Conservation (phyloP, 2,797 vertebrate species). For the Sphenodon punctatus region DNA sequence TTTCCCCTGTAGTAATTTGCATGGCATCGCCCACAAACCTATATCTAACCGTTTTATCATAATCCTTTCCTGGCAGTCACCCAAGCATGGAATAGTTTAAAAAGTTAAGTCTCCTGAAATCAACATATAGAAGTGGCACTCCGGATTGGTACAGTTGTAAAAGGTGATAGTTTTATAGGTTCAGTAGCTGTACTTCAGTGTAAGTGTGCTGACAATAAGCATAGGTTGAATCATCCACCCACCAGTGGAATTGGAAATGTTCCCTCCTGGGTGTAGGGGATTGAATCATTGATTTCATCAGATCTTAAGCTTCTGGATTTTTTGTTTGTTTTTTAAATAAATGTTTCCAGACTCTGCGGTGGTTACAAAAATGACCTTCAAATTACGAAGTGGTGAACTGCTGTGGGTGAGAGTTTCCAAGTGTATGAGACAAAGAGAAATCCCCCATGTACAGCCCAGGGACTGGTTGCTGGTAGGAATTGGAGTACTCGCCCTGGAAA, state of each 20-base stretch:
- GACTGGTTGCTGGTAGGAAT: background rate
- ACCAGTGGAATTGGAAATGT: background rate
- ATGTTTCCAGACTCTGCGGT: background rate
- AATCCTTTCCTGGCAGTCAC: constrained; percentile 45
- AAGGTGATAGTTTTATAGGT: constrained; percentile 26
- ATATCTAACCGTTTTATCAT: constrained; percentile 41
- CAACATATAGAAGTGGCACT: constrained; percentile 23
- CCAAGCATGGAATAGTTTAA: constrained; percentile 16
- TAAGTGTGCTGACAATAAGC: constrained; percentile 32
- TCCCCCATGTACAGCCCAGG: background rate
- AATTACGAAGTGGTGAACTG: background rate
- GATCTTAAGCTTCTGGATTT: constrained; percentile 1
- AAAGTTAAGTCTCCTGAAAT: constrained; percentile 5
- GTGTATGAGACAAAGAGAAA: background rate
- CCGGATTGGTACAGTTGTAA: constrained; percentile 22
- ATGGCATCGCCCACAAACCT: constrained; percentile 42
- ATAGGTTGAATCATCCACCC: constrained; percentile 6
- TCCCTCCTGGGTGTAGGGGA: background rate
- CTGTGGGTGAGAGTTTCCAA: background rate
- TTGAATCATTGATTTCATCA: background rate
- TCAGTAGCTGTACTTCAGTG: constrained; percentile 10
- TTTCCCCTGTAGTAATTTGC: constrained; percentile 39
- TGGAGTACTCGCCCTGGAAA: no score
- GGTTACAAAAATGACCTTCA: background rate
- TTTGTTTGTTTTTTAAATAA: background rate